Evolutionary conservation across 2,797 vertebrate species (phyloP).

Genomic region (Acanthurus tractus): DNA sequence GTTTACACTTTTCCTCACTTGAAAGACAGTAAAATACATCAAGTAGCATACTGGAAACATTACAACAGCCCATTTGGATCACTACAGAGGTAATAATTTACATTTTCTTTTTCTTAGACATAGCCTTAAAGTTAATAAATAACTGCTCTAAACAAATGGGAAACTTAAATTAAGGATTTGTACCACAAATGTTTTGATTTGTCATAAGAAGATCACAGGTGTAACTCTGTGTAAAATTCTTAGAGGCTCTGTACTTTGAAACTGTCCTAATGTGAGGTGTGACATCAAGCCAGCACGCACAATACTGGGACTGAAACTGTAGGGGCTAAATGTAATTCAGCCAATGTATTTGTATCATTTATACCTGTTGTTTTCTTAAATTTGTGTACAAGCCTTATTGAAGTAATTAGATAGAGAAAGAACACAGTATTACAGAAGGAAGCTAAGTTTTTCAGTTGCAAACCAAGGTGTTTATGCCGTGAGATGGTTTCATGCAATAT

Average conservation of each 20-base stretch:
- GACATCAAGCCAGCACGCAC: constrained; percentile 6
- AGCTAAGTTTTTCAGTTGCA: background rate
- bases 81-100: background rate
- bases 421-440: background rate
- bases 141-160: too few species aligned
- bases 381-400: background rate
- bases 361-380: background rate
- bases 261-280: background rate
- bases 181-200: background rate
- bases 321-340: background rate
- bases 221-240: background rate
- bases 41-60: background rate
- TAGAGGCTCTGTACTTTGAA: too few species aligned
- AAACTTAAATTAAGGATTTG: background rate
- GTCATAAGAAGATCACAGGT: background rate
- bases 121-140: too few species aligned
- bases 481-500: background rate
- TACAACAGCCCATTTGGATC: background rate
- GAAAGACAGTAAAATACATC: background rate
- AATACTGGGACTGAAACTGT: background rate
- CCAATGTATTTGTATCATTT: constrained; percentile 1
- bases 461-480: background rate
- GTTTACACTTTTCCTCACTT: background rate
- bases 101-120: too few species aligned
- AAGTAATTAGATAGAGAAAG: background rate